These are phyloP conservation scores for Pseudomyrmex cubaensis DNA, from an alignment of 1,140 invertebrate species.

Conservation along the genomic window DNA sequence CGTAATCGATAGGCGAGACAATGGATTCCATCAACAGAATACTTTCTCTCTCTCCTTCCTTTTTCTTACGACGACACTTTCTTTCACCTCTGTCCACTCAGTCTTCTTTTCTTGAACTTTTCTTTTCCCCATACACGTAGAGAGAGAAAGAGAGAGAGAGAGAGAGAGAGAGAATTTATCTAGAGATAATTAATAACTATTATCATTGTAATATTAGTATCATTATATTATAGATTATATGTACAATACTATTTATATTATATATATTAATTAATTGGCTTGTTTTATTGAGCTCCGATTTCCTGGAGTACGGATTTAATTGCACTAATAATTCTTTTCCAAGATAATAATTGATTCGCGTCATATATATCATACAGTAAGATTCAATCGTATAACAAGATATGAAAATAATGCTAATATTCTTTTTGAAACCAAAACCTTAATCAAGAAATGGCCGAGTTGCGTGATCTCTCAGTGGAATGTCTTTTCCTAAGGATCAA, in stretches of 20 bases:
- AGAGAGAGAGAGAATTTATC: neutral
- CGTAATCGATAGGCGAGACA: slow-evolving; percentile 36
- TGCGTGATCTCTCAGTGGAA: slow-evolving; percentile 1
- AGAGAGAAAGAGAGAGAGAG: too few relatives aligned
- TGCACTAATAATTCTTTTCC: neutral
- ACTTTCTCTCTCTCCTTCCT: neutral
- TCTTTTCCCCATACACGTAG: neutral
- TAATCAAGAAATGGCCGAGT: slow-evolving; percentile 33
- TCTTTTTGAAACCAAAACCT: neutral
- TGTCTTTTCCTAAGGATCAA: slow-evolving; percentile 6
- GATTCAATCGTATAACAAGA: neutral
- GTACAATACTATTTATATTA: neutral
- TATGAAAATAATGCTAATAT: neutral
- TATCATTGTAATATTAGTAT: too few relatives aligned
- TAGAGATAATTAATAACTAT: neutral
- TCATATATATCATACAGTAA: neutral
- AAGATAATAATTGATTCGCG: neutral
- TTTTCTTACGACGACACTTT: slow-evolving; percentile 13
- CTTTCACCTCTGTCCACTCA: neutral
- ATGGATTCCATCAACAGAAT: slow-evolving; percentile 35
- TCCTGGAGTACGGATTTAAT: neutral
- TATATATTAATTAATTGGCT: neutral
- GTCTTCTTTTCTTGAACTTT: neutral
- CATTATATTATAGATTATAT: too few relatives aligned
- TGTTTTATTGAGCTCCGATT: neutral